Percentiles rank a stretch among this genome's conserved stretches.
Conservation (phyloP, 2,797 vertebrate species). For the Eutrigla gurnardus region DNA sequence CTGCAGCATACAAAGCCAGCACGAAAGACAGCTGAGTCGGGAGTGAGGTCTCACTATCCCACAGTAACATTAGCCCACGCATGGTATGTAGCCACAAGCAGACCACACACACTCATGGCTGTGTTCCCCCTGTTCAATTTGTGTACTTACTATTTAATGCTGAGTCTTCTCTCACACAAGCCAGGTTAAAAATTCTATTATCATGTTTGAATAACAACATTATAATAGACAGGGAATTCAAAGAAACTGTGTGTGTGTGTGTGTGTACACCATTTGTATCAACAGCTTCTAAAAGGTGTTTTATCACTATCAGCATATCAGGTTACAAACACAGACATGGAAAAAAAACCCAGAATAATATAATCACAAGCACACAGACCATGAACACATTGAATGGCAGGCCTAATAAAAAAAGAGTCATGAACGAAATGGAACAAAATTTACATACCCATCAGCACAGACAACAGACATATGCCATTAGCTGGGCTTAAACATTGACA, state of each 20-base stretch:
- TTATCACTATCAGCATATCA: slow-evolving; percentile 32
- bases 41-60: slow-evolving; percentile 59
- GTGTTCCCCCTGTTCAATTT: slow-evolving; percentile 50
- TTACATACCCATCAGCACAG: slow-evolving; percentile 62
- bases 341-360: slow-evolving; percentile 41
- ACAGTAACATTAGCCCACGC: slow-evolving; percentile 63
- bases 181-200: slow-evolving; percentile 3
- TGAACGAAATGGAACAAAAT: slow-evolving; percentile 51
- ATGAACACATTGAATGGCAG: slow-evolving; percentile 34
- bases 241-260: neutral
- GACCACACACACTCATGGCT: slow-evolving; percentile 49
- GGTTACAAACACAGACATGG: slow-evolving; percentile 16
- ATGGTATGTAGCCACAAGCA: slow-evolving; percentile 56
- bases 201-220: neutral
- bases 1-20: slow-evolving; percentile 56
- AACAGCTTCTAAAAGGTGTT: slow-evolving; percentile 10
- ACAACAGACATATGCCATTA: slow-evolving; percentile 73
- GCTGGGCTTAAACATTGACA: slow-evolving; percentile 75
- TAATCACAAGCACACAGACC: slow-evolving; percentile 35
- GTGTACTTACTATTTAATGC: slow-evolving; percentile 42
- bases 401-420: slow-evolving; percentile 44
- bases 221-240: neutral
- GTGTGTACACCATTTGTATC: neutral
- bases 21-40: slow-evolving; percentile 39
- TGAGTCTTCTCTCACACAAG: slow-evolving; percentile 26